Evolutionary conservation across 2,113 vertebrate genomes (phyloP), one percentile per base, ranked within the genome.

Genomic region (Gallinago undulata): DNA sequence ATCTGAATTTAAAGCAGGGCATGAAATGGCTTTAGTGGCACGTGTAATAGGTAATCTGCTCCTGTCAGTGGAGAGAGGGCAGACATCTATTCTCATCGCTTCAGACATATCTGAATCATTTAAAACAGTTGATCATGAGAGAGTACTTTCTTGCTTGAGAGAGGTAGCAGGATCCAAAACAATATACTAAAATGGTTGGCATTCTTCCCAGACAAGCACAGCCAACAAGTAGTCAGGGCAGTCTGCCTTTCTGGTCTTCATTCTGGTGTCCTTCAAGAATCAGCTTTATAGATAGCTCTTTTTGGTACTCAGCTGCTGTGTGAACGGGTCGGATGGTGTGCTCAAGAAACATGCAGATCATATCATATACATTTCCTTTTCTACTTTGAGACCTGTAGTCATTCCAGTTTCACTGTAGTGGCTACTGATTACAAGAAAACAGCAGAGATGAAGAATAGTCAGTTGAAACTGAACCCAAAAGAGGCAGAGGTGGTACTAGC

Each of bases 121-220:
- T 95, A 86, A 81, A 80, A 72, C 15, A 7, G 83, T 28, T 70
- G 92, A 75, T 95, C 72, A 75, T 78, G 76, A 84, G 88, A 87
- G 25, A 84, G 72, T 81, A 37, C 88, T 93, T 90, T 41, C 64
- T 92, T 86, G 25, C 76, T 84, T 93, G 76, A 84, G 60, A 94
- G 72, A 75, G 80, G 76, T 94, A 77, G 24, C 24, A 72, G 72
- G 27, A 59, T 90, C 72, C 85, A 70, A 85, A 95, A 50, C 73
- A 93, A 94, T 96, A 81, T 51, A 48, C 75, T 92, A 59, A 94
- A 95, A 86, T 84, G 51, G 23, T 63, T 96, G 94, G 90, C 82
- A 41, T 90, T 77, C 60, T 86, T 95, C 82, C 81, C 93, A 80
- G 82, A 55, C 28, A 83, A 88, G 83, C 60, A 67, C 41, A 88